These are phyloP conservation scores for Rhabdomys dilectus DNA, from an alignment of 2,113 vertebrate species.

Conservation along the genomic window DNA sequence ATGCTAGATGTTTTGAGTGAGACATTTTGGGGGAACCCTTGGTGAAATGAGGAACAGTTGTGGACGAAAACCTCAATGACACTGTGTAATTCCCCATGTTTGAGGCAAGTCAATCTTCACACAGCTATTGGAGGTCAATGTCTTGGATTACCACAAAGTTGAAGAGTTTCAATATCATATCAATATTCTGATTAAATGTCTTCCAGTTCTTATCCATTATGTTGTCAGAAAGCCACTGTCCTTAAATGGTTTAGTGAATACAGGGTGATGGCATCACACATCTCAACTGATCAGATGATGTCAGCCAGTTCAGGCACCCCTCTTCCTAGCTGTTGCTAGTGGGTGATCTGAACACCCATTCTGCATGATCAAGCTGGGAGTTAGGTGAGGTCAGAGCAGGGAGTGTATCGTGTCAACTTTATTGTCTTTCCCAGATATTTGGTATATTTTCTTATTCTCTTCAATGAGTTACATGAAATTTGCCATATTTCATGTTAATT, in stretches of 20 bases:
- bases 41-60: not conserved
- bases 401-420: not conserved
- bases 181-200: not conserved
- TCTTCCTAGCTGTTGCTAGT: not conserved
- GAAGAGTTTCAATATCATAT: not conserved
- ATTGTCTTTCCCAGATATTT: not conserved
- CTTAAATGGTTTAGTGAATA: not conserved
- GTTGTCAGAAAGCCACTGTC: not conserved
- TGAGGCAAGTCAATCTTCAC: not conserved
- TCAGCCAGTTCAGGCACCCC: not conserved
- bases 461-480: slow-evolving; percentile 2
- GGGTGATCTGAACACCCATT: not conserved
- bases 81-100: not conserved
- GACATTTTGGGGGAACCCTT: not conserved
- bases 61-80: not conserved
- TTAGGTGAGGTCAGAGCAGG: not conserved
- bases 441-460: not conserved
- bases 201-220: not conserved
- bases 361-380: not conserved
- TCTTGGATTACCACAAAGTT: not conserved
- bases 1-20: not conserved
- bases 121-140: not conserved
- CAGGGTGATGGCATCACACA: not conserved
- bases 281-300: not conserved
- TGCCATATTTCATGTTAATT: slow-evolving; percentile 1